These are phyloP conservation scores for Rhynchotus rufescens DNA, from an alignment of 2,797 vertebrate species.

Conservation along the genomic window DNA sequence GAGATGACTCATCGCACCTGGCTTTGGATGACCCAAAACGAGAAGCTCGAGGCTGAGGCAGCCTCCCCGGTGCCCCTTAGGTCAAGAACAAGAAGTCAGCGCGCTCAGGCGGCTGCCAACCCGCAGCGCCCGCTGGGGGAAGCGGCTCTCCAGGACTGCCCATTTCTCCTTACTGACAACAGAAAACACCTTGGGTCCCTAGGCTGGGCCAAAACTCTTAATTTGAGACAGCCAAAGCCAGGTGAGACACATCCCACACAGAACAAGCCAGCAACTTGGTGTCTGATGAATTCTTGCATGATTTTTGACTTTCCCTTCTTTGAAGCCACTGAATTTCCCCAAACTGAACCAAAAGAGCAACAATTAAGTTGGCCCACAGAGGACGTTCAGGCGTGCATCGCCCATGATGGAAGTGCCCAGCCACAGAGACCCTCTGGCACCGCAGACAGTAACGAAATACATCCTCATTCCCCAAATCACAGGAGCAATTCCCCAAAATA, in stretches of 20 bases:
- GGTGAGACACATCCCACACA: neutral
- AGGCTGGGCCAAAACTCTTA: neutral
- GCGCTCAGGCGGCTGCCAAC: neutral
- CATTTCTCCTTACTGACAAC: fast-evolving
- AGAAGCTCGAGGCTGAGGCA: neutral
- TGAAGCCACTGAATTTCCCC: neutral
- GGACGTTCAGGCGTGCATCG: neutral
- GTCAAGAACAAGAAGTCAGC: neutral
- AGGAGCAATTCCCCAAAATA: neutral
- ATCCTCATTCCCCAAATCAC: neutral
- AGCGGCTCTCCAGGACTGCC: neutral
- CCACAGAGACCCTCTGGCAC: neutral
- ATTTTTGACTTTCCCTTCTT: neutral
- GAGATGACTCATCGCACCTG: neutral
- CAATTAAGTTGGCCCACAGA: neutral
- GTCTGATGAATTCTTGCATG: neutral
- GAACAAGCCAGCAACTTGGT: fast-evolving
- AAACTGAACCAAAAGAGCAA: neutral
- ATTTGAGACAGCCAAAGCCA: neutral
- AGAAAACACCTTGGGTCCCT: no score
- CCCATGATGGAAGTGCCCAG: neutral
- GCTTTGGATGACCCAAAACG: neutral
- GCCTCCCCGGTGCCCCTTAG: neutral
- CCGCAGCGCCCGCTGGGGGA: neutral
- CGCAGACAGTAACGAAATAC: neutral